A percentile compares a stretch with the other conserved stretches of the same genome.
phyloP scores from a whole-genome alignment of 2,888 invertebrate genomes.

The Melieria omissa region DNA sequence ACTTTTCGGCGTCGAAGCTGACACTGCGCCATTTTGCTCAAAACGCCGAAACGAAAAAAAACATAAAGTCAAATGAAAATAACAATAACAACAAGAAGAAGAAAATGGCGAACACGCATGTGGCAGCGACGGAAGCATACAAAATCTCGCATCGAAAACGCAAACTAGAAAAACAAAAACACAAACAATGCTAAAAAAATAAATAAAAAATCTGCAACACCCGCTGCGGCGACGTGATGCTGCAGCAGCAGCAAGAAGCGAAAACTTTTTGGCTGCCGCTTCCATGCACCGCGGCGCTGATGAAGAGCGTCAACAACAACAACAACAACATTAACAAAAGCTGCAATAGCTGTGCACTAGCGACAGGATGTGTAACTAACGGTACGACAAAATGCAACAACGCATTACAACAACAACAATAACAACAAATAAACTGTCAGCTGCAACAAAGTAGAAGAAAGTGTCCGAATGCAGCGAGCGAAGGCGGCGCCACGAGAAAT shows the following conservation, averaged over 20 bases:
- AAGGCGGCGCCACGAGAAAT: background rate
- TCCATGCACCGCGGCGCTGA: background rate
- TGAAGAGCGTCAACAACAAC: slow-evolving; percentile 5
- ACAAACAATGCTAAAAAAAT: too few relatives aligned
- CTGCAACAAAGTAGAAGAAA: too few relatives aligned
- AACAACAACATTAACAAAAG: slow-evolving; percentile 13
- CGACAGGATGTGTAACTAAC: slow-evolving; percentile 11
- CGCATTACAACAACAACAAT: background rate
- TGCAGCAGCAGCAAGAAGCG: slow-evolving; percentile 11
- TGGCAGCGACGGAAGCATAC: slow-evolving; percentile 5
- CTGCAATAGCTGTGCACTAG: background rate
- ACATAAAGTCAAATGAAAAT: background rate
- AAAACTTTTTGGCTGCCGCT: background rate
- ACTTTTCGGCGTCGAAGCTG: slow-evolving; percentile 25
- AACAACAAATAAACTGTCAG: too few relatives aligned
- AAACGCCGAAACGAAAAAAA: background rate
- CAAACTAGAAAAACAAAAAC: background rate
- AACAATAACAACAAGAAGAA: slow-evolving; percentile 28
- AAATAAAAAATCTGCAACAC: too few relatives aligned
- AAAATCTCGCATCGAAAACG: background rate
- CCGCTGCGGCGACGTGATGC: background rate
- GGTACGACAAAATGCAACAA: slow-evolving; percentile 16
- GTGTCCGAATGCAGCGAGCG: too few relatives aligned
- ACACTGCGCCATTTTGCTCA: background rate
- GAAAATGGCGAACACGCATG: background rate